These are phyloP conservation scores for Lasiommata megera DNA, from an alignment of 2,888 invertebrate species.

Conservation along the genomic window DNA sequence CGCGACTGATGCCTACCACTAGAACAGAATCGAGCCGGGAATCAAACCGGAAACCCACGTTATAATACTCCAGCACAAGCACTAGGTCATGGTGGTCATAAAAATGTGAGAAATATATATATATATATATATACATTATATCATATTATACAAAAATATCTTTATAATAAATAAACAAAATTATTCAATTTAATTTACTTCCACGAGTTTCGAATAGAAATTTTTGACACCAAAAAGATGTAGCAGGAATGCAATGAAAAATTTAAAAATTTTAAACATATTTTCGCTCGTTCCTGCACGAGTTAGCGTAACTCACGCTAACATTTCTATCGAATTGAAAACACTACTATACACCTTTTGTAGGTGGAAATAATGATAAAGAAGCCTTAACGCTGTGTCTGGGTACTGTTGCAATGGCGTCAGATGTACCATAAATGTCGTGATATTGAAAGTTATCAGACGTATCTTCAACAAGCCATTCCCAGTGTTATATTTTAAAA, in stretches of 20 bases:
- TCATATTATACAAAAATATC: too few species aligned
- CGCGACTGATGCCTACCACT: too few species aligned
- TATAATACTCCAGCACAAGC: too few species aligned
- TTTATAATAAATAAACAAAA: too few species aligned
- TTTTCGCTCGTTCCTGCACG: not conserved
- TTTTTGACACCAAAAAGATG: not conserved
- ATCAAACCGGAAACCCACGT: too few species aligned
- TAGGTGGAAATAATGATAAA: conserved; percentile 41
- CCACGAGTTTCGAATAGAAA: too few species aligned
- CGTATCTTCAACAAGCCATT: conserved; percentile 30
- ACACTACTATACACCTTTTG: conserved; percentile 28
- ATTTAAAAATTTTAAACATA: not conserved
- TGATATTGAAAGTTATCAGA: conserved; percentile 58
- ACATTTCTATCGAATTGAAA: conserved; percentile 34
- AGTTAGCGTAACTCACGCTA: not conserved
- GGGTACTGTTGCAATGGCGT: conserved; percentile 41
- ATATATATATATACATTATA: too few species aligned
- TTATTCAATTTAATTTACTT: too few species aligned
- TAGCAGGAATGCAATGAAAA: not conserved
- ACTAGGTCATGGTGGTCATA: too few species aligned
- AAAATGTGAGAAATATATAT: too few species aligned
- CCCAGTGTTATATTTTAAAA: not conserved
- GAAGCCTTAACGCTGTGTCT: conserved; percentile 25
- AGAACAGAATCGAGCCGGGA: too few species aligned
- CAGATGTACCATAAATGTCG: conserved; percentile 65